phyloP scores from a whole-genome alignment of 1,140 invertebrate species.

The Neodiprion lecontei region DNA sequence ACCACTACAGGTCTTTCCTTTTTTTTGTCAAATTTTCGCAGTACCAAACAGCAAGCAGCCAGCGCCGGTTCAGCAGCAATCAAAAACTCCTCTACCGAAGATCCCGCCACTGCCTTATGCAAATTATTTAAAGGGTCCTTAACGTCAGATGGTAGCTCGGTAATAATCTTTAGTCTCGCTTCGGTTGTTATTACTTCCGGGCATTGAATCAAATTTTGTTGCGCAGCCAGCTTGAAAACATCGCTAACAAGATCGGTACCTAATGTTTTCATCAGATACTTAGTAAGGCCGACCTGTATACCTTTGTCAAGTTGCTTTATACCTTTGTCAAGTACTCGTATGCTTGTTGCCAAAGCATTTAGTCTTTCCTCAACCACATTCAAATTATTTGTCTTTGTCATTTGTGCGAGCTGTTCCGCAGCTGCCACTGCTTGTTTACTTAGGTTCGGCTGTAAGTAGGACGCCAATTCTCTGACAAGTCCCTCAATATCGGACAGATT shows the following conservation, averaged over 20 bases:
- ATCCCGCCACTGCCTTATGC: conserved; percentile 67
- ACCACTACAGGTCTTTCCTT: conserved; percentile 80
- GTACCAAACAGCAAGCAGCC: conserved; percentile 78
- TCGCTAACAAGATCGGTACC: conserved; percentile 85
- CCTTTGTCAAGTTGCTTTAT: conserved; percentile 72
- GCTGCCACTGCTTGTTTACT: conserved; percentile 64
- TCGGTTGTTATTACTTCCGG: conserved; percentile 68
- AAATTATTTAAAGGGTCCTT: conserved; percentile 67
- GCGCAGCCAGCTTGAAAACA: conserved; percentile 74
- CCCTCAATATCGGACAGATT: conserved; percentile 72
- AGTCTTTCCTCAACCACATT: conserved; percentile 74
- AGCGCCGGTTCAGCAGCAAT: conserved; percentile 74
- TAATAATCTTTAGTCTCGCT: conserved; percentile 71
- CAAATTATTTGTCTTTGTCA: conserved; percentile 48
- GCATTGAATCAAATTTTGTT: conserved; percentile 67
- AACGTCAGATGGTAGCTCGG: conserved; percentile 71
- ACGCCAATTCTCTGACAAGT: conserved; percentile 66
- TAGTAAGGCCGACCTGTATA: conserved; percentile 72
- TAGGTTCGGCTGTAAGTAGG: conserved; percentile 67
- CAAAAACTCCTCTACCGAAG: conserved; percentile 79
- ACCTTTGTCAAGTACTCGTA: conserved; percentile 86
- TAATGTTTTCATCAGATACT: conserved; percentile 85
- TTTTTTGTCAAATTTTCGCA: conserved; percentile 89
- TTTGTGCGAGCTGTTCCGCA: conserved; percentile 69
- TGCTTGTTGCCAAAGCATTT: conserved; percentile 76